Base-by-base conservation (phyloP, 2,888 invertebrate species). In the Galerucella calmariensis region DNA sequence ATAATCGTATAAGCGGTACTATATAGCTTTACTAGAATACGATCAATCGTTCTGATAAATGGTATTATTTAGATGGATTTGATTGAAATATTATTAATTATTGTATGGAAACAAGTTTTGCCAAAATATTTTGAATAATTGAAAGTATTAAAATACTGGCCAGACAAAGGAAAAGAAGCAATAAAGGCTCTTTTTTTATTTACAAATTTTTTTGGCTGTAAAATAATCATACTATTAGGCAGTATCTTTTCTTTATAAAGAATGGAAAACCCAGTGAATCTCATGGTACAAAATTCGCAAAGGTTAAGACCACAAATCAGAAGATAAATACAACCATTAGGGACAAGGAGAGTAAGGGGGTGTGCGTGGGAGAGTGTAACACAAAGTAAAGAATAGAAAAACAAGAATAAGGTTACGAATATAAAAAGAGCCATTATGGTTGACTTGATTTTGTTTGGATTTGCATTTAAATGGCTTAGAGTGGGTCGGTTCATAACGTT, bases 301-400 rank as follows among this genome's bases (percentile, higher is more conserved):
- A 48, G 6, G 35, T 41, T 8, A 41, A 41, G 8, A 41, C 35
- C 35, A 35, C 35, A 35, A 12, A 51, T 51, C n/a, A 68, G 72
- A 67, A 16, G 9, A n/a, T 20, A 27, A 53, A 67, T 67, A 67
- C 75, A 59, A 72, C 61, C 72, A 74, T 63, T 69, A 62, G 46
- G 27, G 44, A 16, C 41, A 48, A 44, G n/a, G 16, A 62, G 61
- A 61, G 35, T 5, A 20, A 61, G 27, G 27, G 27, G 27, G 61
- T 61, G 11, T 62, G 41, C 62, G 62, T 62, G 62, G 62, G 62
- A 62, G 62, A 62, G 6, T 62, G 62, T 62, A 35, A 62, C 62
- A 62, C 41, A 62, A 62, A 62, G 62, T 4, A 62, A 35, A 41
- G 35, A 62, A 58, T 65, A 68, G 73, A 62, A 62, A 58, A 41